Evolutionary conservation across 1,140 invertebrate genomes (phyloP), one percentile per base, ranked within the genome.

Genomic region (Chrysomallon squamiferum): DNA sequence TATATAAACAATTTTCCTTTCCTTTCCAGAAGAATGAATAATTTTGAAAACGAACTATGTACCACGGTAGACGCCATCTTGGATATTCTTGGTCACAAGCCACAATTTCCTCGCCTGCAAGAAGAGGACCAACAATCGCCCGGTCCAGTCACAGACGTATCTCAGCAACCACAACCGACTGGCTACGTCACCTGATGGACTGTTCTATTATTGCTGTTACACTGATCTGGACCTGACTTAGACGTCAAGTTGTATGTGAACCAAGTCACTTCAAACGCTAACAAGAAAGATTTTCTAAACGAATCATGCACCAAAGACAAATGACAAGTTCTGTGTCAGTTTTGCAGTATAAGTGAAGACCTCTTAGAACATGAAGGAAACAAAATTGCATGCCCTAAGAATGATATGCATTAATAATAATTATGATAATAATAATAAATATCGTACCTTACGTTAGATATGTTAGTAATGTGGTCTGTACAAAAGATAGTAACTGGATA

Each of bases 11-110:
- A 33, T 52, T 63, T 59, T 71, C 43, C 50, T 59, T 56, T 61
- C 60, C 62, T 45, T 77, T 71, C 32, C 75, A 84, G 83, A 33
- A 73, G 83, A 56, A 84, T 84, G 83, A 69, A 78, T 27, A 77
- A 74, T 60, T 84, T 84, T 70, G 83, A 84, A 66, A 74, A 71
- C 30, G 78, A 84, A n/a, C 69, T 84, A 11, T 83, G 73, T 64
- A 74, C 66, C 9, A 84, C 80, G 5, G 81, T 84, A 5, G 83
- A 84, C 63, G 73, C 77, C 59, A 84, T 84, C 56, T 60, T 84
- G 30, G 69, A 75, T 32, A 66, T 83, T 45, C 74, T 84, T 3
- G 83, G 83, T 57, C 81, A 84, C 13, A 80, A 78, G 52, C 81
- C 83, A 33, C 71, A 70, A 61, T 62, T 65, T 33, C 72, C 69